A percentile compares a stretch with the other conserved stretches of the same genome.
Evolutionary conservation across 2,113 vertebrate genomes (phyloP).

Genomic region (rabbit (Oryctolagus cuniculus)): mOryCun1.1 NC_091436.1:21833001-21833500

Average conservation of each 20-base stretch:
- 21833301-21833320: background rate
- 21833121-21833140: background rate
- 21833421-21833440: constrained; percentile 43
- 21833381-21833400: background rate
- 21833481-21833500: constrained; percentile 51
- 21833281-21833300: background rate
- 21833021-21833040: background rate
- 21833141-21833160: background rate
- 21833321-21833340: background rate
- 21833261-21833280: background rate
- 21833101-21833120: background rate
- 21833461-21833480: constrained; percentile 48
- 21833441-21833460: constrained; percentile 4
- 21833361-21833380: background rate
- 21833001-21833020: background rate
- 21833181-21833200: background rate
- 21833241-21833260: background rate
- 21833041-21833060: background rate
- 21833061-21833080: background rate
- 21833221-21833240: background rate
- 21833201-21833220: background rate
- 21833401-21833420: constrained; percentile 6
- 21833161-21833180: background rate
- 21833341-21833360: background rate
- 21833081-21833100: background rate